Conservation (phyloP, 1,140 invertebrate genomes). For the Trichoplusia ni region DNA sequence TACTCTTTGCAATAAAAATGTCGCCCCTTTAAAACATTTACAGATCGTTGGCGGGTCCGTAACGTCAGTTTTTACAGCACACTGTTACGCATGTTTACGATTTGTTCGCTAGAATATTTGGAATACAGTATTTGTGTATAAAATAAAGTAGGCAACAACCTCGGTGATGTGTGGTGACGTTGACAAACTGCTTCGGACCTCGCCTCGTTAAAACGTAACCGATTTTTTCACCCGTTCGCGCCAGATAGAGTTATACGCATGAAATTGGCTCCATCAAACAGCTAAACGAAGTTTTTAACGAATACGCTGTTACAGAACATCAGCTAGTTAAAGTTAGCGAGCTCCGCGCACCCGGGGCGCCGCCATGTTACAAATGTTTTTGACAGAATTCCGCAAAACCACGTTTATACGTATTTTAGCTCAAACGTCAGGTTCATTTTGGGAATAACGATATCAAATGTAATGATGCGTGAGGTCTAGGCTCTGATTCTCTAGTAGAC, state of each 20-base stretch:
- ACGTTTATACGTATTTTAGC: background rate
- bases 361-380: background rate
- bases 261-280: background rate
- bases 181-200: constrained; percentile 7
- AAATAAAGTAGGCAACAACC: background rate
- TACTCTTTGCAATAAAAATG: background rate
- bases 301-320: background rate
- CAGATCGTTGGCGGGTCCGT: background rate
- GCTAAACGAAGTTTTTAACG: background rate
- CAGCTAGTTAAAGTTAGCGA: background rate
- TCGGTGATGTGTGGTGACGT: constrained; percentile 5
- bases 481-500: too few relatives aligned
- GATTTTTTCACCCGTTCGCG: constrained; percentile 3
- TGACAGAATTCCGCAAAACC: background rate
- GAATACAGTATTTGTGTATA: background rate
- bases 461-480: too few relatives aligned
- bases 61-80: background rate
- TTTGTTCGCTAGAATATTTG: background rate
- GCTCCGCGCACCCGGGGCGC: background rate
- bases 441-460: too few relatives aligned
- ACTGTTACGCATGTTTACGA: background rate
- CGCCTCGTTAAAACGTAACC: constrained; percentile 9
- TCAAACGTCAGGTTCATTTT: too few relatives aligned
- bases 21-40: background rate
- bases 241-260: background rate